Evolutionary conservation across 2,888 invertebrate species (phyloP).

Genomic region (Spialia ferax): DNA sequence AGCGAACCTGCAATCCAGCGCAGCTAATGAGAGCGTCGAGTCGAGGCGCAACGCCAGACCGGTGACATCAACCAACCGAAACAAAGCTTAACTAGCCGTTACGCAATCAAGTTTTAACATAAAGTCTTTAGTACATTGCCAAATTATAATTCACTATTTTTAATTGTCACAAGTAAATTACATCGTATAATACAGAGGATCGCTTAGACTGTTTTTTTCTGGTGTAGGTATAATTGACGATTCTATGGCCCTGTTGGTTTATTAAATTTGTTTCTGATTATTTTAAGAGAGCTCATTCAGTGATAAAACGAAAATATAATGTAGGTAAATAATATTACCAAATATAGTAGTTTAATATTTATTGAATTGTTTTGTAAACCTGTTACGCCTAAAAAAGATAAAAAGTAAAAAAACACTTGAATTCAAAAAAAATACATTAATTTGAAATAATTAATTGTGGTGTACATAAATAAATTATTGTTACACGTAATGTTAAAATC

Average conservation of each 20-base stretch:
- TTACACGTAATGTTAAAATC: not conserved
- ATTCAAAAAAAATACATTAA: no score
- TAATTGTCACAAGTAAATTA: not conserved
- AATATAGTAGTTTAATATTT: no score
- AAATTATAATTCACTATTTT: not conserved
- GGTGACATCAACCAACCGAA: constrained; percentile 48
- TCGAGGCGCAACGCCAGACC: constrained; percentile 52
- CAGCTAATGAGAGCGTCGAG: constrained; percentile 54
- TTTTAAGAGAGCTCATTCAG: no score
- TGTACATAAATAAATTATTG: not conserved
- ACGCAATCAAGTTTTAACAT: not conserved
- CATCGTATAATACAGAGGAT: not conserved
- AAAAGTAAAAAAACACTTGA: no score
- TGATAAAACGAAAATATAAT: no score
- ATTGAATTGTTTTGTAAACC: no score
- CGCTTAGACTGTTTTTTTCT: no score
- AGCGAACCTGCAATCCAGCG: constrained; percentile 51
- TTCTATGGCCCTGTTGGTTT: no score
- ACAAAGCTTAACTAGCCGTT: constrained; percentile 28
- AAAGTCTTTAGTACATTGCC: not conserved
- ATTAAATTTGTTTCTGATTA: no score
- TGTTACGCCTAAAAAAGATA: no score
- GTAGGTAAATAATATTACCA: no score
- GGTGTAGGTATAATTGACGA: no score
- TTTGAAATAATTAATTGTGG: constrained; percentile 22